Evolutionary conservation across 2,888 invertebrate genomes (phyloP), one percentile per base, ranked within the genome.

Genomic region (Leptothorax acervorum): DNA sequence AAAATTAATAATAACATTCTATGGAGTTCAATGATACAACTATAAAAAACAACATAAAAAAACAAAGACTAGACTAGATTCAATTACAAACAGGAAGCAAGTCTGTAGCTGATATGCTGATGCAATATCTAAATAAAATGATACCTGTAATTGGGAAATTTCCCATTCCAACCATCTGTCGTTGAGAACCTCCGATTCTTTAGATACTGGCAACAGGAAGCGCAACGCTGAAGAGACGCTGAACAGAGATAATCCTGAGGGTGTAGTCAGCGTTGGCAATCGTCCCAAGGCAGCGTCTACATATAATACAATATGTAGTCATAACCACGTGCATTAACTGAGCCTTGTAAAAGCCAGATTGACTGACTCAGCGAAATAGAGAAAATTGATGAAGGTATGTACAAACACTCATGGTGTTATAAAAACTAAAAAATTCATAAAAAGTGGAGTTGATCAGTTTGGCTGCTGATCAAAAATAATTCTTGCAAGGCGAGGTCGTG

Each of bases 201-300:
- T 94, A 39, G 95, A 92, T 89, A 95, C 95, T 1, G 96, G 96
- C 83, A 96, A 95, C 70, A 98, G 94, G 93, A 96, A 97, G 92
- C 96, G 96, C 23, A 96, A 95, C 0, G 97, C 97, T 1, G 97
- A 97, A 95, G 97, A 97, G 78, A 97, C 96, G 63, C 97, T 97
- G 95, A 98, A 98, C 92, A 98, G 94, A 68, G 95, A 95, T 28
- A 96, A 92, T 60, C 96, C 96, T 74, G 96, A 96, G 83, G 96
- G 96, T 57, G 97, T 94, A 91, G 96, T 96, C 70, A 98, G 94
- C 71, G 96, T 95, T 0, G 98, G 98, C 87, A 98, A 95, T 85
- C 96, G 96, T 75, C 96, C 95, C 90, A 96, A 95, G 85, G 95
- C 92, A 83, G 93, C 92, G 92, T 95, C 96, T 96, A 91, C n/a